Percentiles rank a stretch among this genome's conserved stretches.
Conservation (phyloP, 2,113 vertebrate species). For the Plecotus auritus region DNA sequence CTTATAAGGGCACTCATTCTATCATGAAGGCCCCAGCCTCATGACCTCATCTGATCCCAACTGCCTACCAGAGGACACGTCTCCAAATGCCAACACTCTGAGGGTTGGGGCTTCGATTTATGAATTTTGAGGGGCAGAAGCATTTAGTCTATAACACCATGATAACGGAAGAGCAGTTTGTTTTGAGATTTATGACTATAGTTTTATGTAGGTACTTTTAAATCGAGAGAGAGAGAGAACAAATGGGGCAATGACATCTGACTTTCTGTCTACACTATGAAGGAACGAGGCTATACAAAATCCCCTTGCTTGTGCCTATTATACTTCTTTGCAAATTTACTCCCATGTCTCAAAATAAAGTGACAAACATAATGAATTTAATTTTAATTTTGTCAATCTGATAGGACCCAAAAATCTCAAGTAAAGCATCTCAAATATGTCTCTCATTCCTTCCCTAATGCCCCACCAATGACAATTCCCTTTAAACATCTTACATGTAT, state of each 20-base stretch:
- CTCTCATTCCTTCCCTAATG: neutral
- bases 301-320: neutral
- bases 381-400: no score
- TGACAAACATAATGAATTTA: neutral
- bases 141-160: neutral
- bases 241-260: neutral
- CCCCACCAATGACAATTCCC: neutral
- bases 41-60: neutral
- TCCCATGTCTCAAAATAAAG: neutral
- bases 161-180: neutral
- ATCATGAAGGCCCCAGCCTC: neutral
- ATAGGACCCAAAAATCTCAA: no score
- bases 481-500: slow-evolving; percentile 9
- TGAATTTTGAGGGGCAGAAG: neutral
- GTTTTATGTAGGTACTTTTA: neutral
- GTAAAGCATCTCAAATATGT: neutral
- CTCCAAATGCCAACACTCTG: neutral
- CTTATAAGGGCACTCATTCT: neutral
- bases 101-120: neutral
- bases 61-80: neutral
- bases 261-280: neutral
- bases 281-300: neutral
- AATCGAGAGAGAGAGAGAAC: neutral
- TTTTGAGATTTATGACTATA: neutral
- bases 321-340: neutral